These are phyloP conservation scores for Sebastes vulpes DNA, from an alignment of 2,797 vertebrate species.

Conservation along the genomic window DNA sequence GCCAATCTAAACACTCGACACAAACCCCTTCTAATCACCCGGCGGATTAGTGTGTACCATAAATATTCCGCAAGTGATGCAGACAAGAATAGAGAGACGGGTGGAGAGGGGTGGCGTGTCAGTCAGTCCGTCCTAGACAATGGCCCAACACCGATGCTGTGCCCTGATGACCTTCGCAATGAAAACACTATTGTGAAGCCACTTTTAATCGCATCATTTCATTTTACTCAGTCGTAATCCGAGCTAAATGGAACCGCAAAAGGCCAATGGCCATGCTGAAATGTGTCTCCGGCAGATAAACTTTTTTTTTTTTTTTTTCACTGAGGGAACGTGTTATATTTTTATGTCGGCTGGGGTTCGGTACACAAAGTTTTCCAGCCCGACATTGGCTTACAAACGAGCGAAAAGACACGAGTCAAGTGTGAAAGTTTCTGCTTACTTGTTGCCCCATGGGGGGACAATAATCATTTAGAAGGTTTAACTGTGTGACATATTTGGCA, in stretches of 20 bases:
- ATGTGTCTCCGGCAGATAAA: constrained; percentile 69
- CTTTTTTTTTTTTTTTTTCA: not conserved
- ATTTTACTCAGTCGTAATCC: constrained; percentile 61
- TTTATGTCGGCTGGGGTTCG: constrained; percentile 15
- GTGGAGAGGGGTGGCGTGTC: constrained; percentile 55
- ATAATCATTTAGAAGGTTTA: constrained; percentile 37
- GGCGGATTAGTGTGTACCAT: constrained; percentile 43
- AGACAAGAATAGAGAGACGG: constrained; percentile 67
- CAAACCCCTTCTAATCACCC: constrained; percentile 37
- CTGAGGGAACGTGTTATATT: constrained; percentile 11
- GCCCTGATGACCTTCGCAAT: constrained; percentile 70
- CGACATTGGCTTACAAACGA: constrained; percentile 8
- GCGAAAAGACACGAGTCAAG: constrained; percentile 24
- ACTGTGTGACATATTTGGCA: constrained; percentile 56
- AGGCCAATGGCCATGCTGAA: constrained; percentile 47
- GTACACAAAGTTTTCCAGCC: not conserved
- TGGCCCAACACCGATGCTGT: constrained; percentile 55
- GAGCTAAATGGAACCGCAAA: constrained; percentile 52
- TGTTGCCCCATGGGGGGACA: not conserved
- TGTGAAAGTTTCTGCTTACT: constrained; percentile 3
- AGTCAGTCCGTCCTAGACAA: constrained; percentile 46
- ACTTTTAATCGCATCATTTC: constrained; percentile 69
- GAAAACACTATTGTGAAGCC: constrained; percentile 70
- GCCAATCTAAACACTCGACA: constrained; percentile 49
- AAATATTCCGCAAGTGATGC: constrained; percentile 46